Evolutionary conservation across 1,140 invertebrate genomes (phyloP).

Genomic region (Drosophila eugracilis): DNA sequence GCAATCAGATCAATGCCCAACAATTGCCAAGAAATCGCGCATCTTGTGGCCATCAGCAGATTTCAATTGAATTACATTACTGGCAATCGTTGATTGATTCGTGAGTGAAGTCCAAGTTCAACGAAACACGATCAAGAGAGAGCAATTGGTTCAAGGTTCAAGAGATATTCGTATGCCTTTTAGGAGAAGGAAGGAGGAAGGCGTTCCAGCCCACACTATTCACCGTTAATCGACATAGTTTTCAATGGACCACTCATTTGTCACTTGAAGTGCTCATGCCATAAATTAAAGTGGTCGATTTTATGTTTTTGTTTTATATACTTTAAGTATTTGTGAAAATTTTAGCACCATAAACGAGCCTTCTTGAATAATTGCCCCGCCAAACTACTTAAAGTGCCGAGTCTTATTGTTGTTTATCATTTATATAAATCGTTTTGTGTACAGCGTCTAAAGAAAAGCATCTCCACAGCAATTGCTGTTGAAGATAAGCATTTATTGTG

Average conservation of each 20-base stretch:
- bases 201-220: conserved; percentile 6
- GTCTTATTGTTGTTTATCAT: conserved; percentile 21
- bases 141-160: conserved; percentile 31
- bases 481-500: conserved; percentile 37
- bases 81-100: conserved; percentile 26
- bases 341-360: conserved; percentile 8
- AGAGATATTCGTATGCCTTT: conserved; percentile 1
- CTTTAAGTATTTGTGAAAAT: conserved; percentile 21
- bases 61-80: conserved; percentile 36
- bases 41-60: conserved; percentile 18
- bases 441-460: conserved; percentile 34
- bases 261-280: conserved; percentile 31
- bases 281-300: conserved; percentile 32
- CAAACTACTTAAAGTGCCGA: conserved; percentile 12
- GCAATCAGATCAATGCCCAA: conserved; percentile 11
- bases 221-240: conserved; percentile 17
- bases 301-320: conserved; percentile 11
- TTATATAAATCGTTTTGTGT: conserved; percentile 56
- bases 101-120: conserved; percentile 29
- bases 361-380: conserved; percentile 34
- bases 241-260: conserved; percentile 19
- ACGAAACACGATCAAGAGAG: conserved; percentile 5
- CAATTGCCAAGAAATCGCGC: conserved; percentile 25
- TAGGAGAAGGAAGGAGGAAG: conserved; percentile 15
- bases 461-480: conserved; percentile 28